Conservation (phyloP, 37 sponge, comb jelly and placozoan genomes). For the Ephydatia muelleri region DNA sequence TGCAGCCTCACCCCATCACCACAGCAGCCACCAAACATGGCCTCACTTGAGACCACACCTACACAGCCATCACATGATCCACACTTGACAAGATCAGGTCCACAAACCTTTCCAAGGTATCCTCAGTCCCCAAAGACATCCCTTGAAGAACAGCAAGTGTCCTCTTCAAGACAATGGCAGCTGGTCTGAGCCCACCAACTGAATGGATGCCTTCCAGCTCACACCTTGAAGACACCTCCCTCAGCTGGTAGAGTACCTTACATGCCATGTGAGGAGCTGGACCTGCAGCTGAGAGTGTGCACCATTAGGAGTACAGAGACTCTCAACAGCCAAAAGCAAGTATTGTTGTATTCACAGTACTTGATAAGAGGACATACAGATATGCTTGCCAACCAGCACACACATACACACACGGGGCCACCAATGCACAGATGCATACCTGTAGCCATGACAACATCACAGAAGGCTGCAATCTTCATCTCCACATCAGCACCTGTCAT, state of each 20-base stretch:
- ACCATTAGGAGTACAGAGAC: not conserved
- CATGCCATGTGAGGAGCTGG: too few relatives aligned
- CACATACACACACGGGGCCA: conserved; percentile 36
- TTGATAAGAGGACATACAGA: not conserved
- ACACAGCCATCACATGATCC: not conserved
- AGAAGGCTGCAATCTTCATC: conserved; percentile 10
- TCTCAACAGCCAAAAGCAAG: not conserved
- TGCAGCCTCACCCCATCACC: conserved; percentile 4
- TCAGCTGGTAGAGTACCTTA: conserved; percentile 58
- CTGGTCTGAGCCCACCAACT: conserved; percentile 16
- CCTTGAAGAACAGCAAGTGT: conserved; percentile 2
- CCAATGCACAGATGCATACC: conserved; percentile 31
- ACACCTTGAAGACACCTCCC: conserved; percentile 28
- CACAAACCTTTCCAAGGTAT: conserved; percentile 23
- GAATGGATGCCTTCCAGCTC: conserved; percentile 44
- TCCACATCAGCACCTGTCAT: conserved; percentile 11
- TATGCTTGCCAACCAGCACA: conserved; percentile 1
- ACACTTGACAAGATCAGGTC: not conserved
- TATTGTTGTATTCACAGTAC: too few relatives aligned
- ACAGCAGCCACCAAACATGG: conserved; percentile 16
- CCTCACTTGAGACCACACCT: conserved; percentile 21
- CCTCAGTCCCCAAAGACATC: not conserved
- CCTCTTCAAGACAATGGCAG: conserved; percentile 25
- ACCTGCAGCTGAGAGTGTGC: conserved; percentile 8
- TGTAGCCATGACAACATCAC: conserved; percentile 9